These are phyloP conservation scores for Leuciscus idus DNA, from an alignment of 2,113 vertebrate genomes.

Conservation along the genomic window DNA sequence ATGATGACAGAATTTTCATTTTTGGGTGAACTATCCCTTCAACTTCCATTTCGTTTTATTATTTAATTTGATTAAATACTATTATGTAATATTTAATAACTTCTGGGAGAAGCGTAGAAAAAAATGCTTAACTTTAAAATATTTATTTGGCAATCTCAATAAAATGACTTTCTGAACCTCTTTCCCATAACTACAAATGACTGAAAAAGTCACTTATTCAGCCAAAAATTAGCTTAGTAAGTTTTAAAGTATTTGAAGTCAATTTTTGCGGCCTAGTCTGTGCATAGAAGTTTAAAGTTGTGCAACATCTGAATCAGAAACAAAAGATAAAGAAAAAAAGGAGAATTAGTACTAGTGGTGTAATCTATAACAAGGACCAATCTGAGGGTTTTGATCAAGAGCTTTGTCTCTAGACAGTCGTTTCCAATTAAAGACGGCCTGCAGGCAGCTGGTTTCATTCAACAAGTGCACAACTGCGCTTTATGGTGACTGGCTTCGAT, in stretches of 20 bases:
- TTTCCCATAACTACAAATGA: not conserved
- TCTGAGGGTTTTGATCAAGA: not conserved
- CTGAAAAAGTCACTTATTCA: not conserved
- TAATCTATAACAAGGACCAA: not conserved
- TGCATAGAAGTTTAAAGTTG: not conserved
- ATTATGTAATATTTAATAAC: not conserved
- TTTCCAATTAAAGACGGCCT: constrained; percentile 19
- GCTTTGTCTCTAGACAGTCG: constrained; percentile 18
- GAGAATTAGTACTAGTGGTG: not conserved
- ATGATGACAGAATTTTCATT: too few relatives aligned
- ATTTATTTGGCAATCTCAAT: not conserved
- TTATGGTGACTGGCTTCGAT: not conserved
- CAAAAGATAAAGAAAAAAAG: not conserved
- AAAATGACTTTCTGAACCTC: not conserved
- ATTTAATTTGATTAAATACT: too few relatives aligned
- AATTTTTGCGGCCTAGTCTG: not conserved
- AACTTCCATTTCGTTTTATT: too few relatives aligned
- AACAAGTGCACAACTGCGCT: constrained; percentile 39
- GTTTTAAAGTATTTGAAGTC: not conserved
- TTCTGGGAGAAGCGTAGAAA: not conserved
- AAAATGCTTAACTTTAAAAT: not conserved
- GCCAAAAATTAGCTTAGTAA: not conserved
- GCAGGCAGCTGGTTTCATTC: constrained; percentile 42
- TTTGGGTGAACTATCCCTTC: too few relatives aligned
- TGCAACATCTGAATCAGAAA: not conserved